These are phyloP conservation scores for Lamproptera curius DNA, from an alignment of 2,888 invertebrate genomes.

Conservation along the genomic window DNA sequence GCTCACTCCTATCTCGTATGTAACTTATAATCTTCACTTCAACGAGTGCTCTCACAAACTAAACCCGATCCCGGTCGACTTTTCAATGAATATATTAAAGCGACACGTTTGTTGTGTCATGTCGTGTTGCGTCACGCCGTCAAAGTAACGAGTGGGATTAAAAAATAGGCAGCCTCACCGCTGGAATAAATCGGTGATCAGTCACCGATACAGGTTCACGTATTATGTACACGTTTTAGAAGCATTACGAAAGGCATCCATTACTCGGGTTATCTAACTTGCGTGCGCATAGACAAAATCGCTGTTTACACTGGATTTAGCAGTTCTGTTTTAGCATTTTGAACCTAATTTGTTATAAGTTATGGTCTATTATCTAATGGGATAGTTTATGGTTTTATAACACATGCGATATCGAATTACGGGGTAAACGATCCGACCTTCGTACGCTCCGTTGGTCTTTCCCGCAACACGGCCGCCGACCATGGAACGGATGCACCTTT, in stretches of 20 bases:
- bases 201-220: conserved; percentile 39
- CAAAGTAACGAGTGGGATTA: conserved; percentile 10
- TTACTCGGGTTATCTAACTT: conserved; percentile 38
- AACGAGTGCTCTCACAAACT: too few species aligned
- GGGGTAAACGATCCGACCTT: conserved; percentile 66
- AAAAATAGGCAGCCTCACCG: conserved; percentile 12
- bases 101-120: conserved; percentile 11
- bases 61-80: conserved; percentile 12
- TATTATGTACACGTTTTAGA: conserved; percentile 39
- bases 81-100: conserved; percentile 20
- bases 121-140: conserved; percentile 20
- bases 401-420: conserved; percentile 58
- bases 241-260: conserved; percentile 52
- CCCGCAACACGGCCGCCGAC: conserved; percentile 38
- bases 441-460: conserved; percentile 58
- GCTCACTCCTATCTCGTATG: too few species aligned
- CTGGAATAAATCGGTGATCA: conserved; percentile 23
- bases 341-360: conserved; percentile 29
- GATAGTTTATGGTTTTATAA: conserved; percentile 54
- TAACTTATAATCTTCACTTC: too few species aligned
- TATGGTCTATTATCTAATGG: conserved; percentile 44
- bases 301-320: conserved; percentile 24
- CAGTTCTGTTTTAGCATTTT: conserved; percentile 30
- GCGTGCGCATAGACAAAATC: conserved; percentile 39
- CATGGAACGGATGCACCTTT: conserved; percentile 27